Evolutionary conservation across 1,140 invertebrate species (phyloP), one percentile per base, ranked within the genome.

Genomic region (Orchesella cincta): DNA sequence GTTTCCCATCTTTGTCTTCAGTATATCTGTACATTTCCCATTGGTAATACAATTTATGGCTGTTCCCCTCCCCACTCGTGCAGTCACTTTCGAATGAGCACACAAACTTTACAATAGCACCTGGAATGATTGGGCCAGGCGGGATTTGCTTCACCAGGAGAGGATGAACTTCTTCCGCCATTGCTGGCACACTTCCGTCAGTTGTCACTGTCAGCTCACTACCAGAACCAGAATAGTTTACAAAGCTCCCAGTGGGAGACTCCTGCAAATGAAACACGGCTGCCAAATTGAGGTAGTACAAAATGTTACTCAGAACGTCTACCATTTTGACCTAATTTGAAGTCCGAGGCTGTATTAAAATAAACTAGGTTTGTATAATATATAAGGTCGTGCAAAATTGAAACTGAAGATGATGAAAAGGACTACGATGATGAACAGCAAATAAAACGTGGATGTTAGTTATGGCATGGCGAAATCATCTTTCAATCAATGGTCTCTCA

Each of bases 1-100:
- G 8, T n/a, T 29, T 67, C 33, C 62, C 62, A 31, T 67, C 62
- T 33, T 18, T 31, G 29, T 67, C 31, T 12, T 67, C 62, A 1
- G 62, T 67, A n/a, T 67, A 33, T 23, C n/a, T 26, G n/a, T 67
- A 29, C 62, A 67, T 67, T 33, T 67, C 62, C 62, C 62, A 67
- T 29, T 67, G 28, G 23, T 67, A 67, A n/a, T n/a, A n/a, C 26
- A n/a, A 31, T 3, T 31, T 29, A 12, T 67, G 26, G n/a, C 33
- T 67, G 1, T 67, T 3, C 31, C 5, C 3, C 12, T 3, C 14
- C 23, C 8, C 23, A 57, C 14, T n/a, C 23, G 3, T 23, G 52
- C 52, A 57, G 23, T 5, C 23, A 26, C 23, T 67, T 31, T 31
- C 62, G 1, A 67, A 2, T 29, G 26, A 26, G n/a, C 62, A 67